Evolutionary conservation across 2,888 invertebrate genomes (phyloP), one percentile per base, ranked within the genome.

Genomic region (Rapana venosa): DNA sequence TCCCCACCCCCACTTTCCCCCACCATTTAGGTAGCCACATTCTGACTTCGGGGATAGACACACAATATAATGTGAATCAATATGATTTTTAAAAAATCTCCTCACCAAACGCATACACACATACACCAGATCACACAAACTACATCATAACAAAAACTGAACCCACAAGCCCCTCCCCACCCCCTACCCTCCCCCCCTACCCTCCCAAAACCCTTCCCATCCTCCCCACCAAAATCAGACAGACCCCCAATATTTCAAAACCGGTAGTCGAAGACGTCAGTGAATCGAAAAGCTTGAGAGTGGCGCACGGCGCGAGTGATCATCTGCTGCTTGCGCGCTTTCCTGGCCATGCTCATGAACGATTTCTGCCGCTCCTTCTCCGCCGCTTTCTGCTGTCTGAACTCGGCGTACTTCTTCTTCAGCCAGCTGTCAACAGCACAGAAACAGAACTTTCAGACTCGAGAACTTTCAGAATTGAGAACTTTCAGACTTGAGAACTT

Each of bases 201-300:
- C 47, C 8, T 8, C 47, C 47, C 47, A 2, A 5, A 2, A 2
- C 47, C 47, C 17, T 2, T 26, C 13, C 4, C 17, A 2, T 22
- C 17, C 66, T 13, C 26, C 17, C 66, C 26, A 1, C 47, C 47
- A 47, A 47, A 81, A 36, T 20, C 4, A 32, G 32, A 79, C 13
- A 30, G 32, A 32, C 13, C 15, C 11, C 35, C 13, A 17, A 17
- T 15, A 5, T 79, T 79, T 32, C 89, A 92, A 79, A 86, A 91
- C 36, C 94, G 91, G 91, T 95, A 95, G 20, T 95, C 95, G 93
- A 95, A 95, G 91, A 95, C 94, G 90, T 95, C 95, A 56, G 94
- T 94, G 93, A 95, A 94, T 91, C 93, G 91, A 91, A 94, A 95
- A 56, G 94, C 92, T 87, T 95, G 94, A 4, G 94, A 92, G 66